A percentile compares a stretch with the other conserved stretches of the same genome.
phyloP scores from a whole-genome alignment of 2,113 vertebrate genomes.

The Hypanus sabinus region DNA sequence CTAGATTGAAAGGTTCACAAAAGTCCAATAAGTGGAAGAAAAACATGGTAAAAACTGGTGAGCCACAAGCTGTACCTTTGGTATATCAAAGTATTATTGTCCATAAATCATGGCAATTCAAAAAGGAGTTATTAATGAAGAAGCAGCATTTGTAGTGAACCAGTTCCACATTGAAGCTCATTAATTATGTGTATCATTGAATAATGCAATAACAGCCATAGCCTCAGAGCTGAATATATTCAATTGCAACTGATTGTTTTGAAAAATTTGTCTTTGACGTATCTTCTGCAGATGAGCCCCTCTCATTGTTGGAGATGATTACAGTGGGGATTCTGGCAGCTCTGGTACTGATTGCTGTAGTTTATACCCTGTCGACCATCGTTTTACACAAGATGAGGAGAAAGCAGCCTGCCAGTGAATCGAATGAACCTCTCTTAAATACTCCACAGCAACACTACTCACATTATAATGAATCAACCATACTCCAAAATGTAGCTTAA shows the following conservation, averaged over 20 bases:
- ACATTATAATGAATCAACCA: slow-evolving; percentile 56
- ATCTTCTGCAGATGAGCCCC: slow-evolving; percentile 56
- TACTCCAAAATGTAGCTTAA: slow-evolving; percentile 64
- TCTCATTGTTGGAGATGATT: slow-evolving; percentile 76
- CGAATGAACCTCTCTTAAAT: slow-evolving; percentile 76
- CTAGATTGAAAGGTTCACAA: too few species aligned
- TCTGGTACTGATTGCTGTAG: slow-evolving; percentile 67
- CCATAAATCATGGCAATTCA: neutral
- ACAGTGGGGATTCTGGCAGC: slow-evolving; percentile 74
- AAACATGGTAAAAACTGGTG: too few species aligned
- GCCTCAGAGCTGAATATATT: neutral
- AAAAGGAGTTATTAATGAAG: neutral
- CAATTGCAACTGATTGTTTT: neutral
- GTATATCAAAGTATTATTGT: neutral
- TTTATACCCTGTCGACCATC: slow-evolving; percentile 69
- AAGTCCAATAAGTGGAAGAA: too few species aligned
- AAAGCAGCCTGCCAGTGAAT: slow-evolving; percentile 54
- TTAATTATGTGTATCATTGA: neutral
- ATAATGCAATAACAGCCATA: neutral
- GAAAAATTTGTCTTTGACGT: neutral
- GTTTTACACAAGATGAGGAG: slow-evolving; percentile 59
- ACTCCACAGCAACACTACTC: slow-evolving; percentile 85
- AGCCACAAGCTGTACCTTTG: too few species aligned
- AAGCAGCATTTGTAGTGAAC: neutral
- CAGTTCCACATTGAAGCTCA: neutral